Evolutionary conservation across 2,888 invertebrate genomes (phyloP), one percentile per base, ranked within the genome.

Genomic region (Mystacides longicornis): DNA sequence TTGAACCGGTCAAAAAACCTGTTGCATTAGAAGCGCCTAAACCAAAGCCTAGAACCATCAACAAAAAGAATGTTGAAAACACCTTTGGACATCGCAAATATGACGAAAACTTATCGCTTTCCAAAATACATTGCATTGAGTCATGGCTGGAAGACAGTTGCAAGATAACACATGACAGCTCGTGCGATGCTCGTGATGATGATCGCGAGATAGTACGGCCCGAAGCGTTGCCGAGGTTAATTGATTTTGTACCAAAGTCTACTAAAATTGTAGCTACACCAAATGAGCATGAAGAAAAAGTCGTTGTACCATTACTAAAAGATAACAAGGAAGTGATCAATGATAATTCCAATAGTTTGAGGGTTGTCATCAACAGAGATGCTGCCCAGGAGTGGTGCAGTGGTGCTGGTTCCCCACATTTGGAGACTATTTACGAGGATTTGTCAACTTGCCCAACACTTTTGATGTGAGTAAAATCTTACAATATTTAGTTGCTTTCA

Each of bases 361-460:
- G 50, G 18, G 59, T 46, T 45, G 51, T 49, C 23, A 58, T 57
- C 55, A 27, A 11, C 11, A 62, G 51, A 33, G 58, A 54, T 37
- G 66, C 65, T 60, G 61, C 51, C 45, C 64, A 67, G 52, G 68
- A 67, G 47, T 65, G 66, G 51, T 68, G 69, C 57, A 63, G 68
- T 52, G 43, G 49, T 18, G 59, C 51, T 11, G 55, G 51, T 20
- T 77, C 80, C 21, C 79, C 81, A 19, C 82, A 82, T 47, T 72
- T 86, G 49, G 84, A 84, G 49, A 86, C 86, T 21, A 86, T 86
- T 62, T 85, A 85, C 18, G 86, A 86, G 69, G 78, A 82, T 61
- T 85, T 85, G 64, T 68, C 62, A 73, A 76, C 63, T 69, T 73
- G 64, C 69, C 72, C 50, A 73, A 75, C 60, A 71, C 67, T 64